Percentiles rank a stretch among this genome's conserved stretches.
Conservation (phyloP, 2,888 invertebrate species). For the Drosophila stalkeri region DNA sequence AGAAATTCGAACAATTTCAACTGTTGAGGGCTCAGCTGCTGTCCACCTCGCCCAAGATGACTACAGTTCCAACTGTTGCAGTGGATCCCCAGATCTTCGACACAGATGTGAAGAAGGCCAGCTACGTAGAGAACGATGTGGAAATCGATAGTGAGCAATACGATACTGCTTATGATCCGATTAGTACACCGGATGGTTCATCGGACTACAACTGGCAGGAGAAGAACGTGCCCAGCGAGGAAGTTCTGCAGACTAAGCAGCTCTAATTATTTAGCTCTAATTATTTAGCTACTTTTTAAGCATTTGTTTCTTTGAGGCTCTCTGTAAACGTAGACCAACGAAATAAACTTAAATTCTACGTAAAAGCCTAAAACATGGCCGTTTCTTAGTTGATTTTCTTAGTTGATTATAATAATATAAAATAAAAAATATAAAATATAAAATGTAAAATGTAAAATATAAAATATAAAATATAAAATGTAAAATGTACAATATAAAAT, state of each 20-base stretch:
- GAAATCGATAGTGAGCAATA: neutral
- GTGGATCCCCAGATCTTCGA: constrained; percentile 29
- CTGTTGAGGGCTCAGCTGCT: constrained; percentile 18
- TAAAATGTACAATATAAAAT: neutral
- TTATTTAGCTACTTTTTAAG: neutral
- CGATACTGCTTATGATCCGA: neutral
- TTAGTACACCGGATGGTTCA: neutral
- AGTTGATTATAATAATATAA: too few relatives aligned
- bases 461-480: too few relatives aligned
- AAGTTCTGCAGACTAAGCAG: constrained; percentile 21
- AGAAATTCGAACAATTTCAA: constrained; percentile 23
- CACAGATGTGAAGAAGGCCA: neutral
- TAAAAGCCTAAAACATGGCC: constrained; percentile 1
- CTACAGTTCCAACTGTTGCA: constrained; percentile 19
- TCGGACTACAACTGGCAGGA: constrained; percentile 32
- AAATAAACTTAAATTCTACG: constrained; percentile 4
- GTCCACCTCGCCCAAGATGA: constrained; percentile 1
- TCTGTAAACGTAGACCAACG: neutral
- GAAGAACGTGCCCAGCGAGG: constrained; percentile 6
- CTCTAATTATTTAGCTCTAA: constrained; percentile 7
- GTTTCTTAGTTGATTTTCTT: neutral
- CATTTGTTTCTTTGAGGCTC: neutral
- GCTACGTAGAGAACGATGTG: neutral
- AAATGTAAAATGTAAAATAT: neutral
- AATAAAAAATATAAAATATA: neutral